Evolutionary conservation across 1,140 invertebrate species (phyloP), one percentile per base, ranked within the genome.

Genomic region (Polypedilum vanderplanki): DNA sequence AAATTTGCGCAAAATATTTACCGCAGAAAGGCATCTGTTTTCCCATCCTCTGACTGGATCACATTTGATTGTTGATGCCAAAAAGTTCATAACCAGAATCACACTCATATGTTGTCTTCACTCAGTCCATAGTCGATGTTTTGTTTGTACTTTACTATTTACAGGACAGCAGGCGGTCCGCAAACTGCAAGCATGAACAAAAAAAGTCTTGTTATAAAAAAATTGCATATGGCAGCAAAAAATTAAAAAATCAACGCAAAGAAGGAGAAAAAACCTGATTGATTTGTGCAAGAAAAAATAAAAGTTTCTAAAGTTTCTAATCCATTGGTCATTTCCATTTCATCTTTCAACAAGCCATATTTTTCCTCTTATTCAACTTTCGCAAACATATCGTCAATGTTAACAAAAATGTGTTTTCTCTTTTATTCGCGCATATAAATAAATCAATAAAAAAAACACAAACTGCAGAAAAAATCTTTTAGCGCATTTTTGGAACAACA

Each of bases 1-100:
- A 33, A 33, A 57, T 20, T 0, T 20, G 1, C 20, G 17, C 46
- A 57, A 41, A n/a, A 24, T 64, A 82, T 85, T 88, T 84, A 91
- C 93, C 93, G 81, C 93, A 96, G 83, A 93, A 93, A 41, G 93
- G 92, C 24, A 91, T 80, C 17, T 93, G 91, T 15, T 89, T 10
- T 89, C 88, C 93, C 93, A 96, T 79, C 87, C 87, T 64, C 89
- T 91, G 75, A 84, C 84, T 33, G 87, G 79, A 70, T 87, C 88
- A 81, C 93, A 95, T 40, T 87, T 87, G 74, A 89, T 82, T 74
- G 86, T 85, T 22, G 86, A 84, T 2, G 87, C 88, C 88, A 78
- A 90, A 90, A 0, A 88, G 83, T 80, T 89, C 88, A 83, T 94
- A 96, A 67, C 93, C 94, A 40, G 90, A 87, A 81, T 95, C 93